A percentile compares a stretch with the other conserved stretches of the same genome.
phyloP scores from a whole-genome alignment of 1,140 invertebrate species.

The Heliconius hermathena region DNA sequence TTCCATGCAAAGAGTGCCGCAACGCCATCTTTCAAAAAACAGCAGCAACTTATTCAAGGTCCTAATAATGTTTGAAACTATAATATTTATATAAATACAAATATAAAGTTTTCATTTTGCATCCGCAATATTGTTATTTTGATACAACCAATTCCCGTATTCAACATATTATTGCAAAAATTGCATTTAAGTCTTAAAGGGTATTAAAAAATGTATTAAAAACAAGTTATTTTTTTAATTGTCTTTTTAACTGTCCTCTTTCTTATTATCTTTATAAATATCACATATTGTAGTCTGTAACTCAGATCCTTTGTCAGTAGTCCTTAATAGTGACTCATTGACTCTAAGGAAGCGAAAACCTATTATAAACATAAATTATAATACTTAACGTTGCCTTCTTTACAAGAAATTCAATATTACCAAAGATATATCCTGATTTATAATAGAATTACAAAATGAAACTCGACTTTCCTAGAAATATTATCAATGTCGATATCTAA shows the following conservation, averaged over 20 bases:
- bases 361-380: background rate
- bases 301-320: too few relatives aligned
- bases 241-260: too few relatives aligned
- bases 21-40: too few relatives aligned
- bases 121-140: background rate
- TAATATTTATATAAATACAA: background rate
- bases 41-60: too few relatives aligned
- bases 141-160: background rate
- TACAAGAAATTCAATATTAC: background rate
- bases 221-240: too few relatives aligned
- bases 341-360: background rate
- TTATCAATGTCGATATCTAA: background rate
- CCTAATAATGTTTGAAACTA: background rate
- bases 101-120: background rate
- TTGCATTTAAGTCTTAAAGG: too few relatives aligned
- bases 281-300: too few relatives aligned
- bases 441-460: background rate
- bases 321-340: background rate
- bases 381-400: background rate
- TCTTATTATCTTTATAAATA: too few relatives aligned
- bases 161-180: background rate
- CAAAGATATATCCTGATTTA: background rate
- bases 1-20: too few relatives aligned
- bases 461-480: background rate
- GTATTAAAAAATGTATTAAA: too few relatives aligned